Base-by-base conservation (phyloP, 2,888 invertebrate species). In the Zaprionus lineosus region DNA sequence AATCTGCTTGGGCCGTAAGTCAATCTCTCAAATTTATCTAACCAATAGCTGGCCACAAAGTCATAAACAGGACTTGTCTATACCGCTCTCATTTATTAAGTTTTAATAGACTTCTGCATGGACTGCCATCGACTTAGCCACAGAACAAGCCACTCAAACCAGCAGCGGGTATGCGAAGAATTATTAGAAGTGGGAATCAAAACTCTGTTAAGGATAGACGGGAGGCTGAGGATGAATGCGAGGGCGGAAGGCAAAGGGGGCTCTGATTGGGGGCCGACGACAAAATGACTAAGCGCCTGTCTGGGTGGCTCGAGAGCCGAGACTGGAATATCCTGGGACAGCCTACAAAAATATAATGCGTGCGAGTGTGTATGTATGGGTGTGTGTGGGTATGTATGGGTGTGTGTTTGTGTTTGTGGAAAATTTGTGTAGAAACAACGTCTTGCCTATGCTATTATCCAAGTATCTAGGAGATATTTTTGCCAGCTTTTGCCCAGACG, bases 21-120 rank as follows among this genome's bases (percentile, higher is more conserved):
- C 58, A 75, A 79, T 67, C 73, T 53, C 39, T 53, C 41, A 58
- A 36, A 43, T 46, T 44, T 15, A 36, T 47, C 40, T 19, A 24
- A 21, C 41, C 61, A 53, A 44, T 50, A 56, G 43, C 29, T 41
- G 18, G 59, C 59, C 59, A 47, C 57, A 65, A 39, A 14, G 50
- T 26, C 43, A 12, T 9, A 37, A 2, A 16, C 12, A 47, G 43
- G 53, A 47, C 50, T 52, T 62, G 68, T 57, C 74, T 46, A 59
- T 53, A 82, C 67, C 67, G 44, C 60, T 59, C 59, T 67, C 82
- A 78, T 82, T 77, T 78, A 82, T 78, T 78, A 82, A 78, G 71
- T 64, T 59, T 62, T 77, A 77, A 77, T 82, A 67, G 74, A 78
- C 78, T 67, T 48, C 28, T 41, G 36, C 41, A 53, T 34, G 48